Conservation (phyloP, 2,888 invertebrate species). For the Geophilus truncorum region DNA sequence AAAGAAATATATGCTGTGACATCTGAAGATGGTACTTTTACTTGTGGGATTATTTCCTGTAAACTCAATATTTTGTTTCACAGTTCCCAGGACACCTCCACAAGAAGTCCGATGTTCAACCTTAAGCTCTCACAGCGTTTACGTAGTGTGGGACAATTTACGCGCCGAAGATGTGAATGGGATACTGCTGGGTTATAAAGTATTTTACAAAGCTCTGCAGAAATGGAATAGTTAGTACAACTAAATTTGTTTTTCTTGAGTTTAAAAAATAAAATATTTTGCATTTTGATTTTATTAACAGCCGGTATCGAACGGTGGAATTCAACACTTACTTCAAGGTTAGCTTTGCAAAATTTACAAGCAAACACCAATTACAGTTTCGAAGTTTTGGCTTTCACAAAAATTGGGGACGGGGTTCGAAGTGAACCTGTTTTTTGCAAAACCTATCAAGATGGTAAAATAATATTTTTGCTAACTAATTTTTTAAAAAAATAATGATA, state of each 20-base stretch:
- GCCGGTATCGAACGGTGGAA: background rate
- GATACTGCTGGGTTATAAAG: conserved; percentile 18
- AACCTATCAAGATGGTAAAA: background rate
- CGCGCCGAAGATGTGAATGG: background rate
- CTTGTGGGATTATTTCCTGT: too few species aligned
- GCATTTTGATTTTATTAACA: background rate
- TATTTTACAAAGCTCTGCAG: background rate
- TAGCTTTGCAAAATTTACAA: background rate
- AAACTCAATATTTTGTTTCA: background rate
- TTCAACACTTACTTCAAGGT: background rate
- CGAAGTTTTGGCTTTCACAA: background rate
- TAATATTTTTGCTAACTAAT: background rate
- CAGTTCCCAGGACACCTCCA: conserved; percentile 1
- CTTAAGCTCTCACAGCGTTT: conserved; percentile 4
- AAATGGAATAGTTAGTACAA: background rate
- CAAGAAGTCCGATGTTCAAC: background rate
- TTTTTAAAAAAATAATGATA: too few species aligned
- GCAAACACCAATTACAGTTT: background rate
- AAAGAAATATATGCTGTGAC: conserved; percentile 39
- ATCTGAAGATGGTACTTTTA: conserved; percentile 42
- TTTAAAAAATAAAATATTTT: background rate
- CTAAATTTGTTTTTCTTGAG: background rate
- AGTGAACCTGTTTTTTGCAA: background rate
- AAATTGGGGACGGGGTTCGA: background rate
- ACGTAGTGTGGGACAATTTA: conserved; percentile 6